Evolutionary conservation across 2,113 vertebrate genomes (phyloP).

Genomic region (Dasypus novemcinctus): DNA sequence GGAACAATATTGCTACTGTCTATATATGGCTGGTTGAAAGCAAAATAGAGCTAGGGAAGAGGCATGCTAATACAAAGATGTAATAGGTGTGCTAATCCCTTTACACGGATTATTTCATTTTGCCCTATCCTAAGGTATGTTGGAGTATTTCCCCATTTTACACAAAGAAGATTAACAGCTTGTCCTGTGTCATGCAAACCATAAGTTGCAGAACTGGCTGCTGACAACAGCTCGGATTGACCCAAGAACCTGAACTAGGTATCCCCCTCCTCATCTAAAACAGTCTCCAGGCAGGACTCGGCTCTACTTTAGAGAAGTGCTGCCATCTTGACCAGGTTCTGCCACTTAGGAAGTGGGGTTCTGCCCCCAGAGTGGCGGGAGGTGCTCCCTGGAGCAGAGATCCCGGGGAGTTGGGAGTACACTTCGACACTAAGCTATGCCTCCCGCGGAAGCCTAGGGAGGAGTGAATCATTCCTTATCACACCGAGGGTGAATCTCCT

Average conservation of each 20-base stretch:
- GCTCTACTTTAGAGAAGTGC: background rate
- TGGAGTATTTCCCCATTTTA: background rate
- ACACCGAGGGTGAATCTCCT: background rate
- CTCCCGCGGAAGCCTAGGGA: background rate
- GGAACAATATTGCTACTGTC: slow-evolving; percentile 37
- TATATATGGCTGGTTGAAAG: background rate
- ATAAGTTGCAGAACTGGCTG: background rate
- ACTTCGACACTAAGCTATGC: background rate
- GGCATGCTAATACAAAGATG: background rate
- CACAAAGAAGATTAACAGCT: background rate
- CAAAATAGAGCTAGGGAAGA: background rate
- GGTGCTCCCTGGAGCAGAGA: background rate
- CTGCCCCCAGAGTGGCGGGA: background rate
- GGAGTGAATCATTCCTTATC: background rate
- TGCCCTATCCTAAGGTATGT: background rate
- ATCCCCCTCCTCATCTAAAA: background rate
- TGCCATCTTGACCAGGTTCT: background rate
- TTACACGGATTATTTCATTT: background rate
- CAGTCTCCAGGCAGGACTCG: background rate
- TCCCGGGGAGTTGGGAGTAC: too few relatives aligned
- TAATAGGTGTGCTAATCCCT: background rate
- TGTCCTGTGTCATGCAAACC: background rate
- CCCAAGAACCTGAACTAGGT: background rate
- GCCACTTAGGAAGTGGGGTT: background rate
- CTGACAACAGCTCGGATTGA: background rate